Evolutionary conservation across 2,113 vertebrate species (phyloP), one percentile per base, ranked within the genome.

Genomic region (Sinocyclocheilus anophthalmus): DNA sequence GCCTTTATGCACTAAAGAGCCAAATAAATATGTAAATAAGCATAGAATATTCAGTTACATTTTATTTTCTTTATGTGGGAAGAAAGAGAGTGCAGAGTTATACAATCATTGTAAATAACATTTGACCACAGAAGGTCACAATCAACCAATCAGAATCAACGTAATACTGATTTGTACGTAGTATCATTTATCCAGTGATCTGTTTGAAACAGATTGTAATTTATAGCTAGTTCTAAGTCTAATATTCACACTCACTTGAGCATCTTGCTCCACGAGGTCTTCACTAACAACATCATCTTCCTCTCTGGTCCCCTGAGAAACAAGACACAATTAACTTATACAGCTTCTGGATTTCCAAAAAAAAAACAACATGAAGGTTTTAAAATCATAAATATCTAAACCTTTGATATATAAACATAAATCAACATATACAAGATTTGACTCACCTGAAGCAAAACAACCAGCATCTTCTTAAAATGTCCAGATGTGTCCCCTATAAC

Each of bases 381-480:
- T 20, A 9, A 65, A 24, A 26, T 9, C 10, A 33, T 61, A 16
- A 4, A 24, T 33, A 3, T 37, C 16, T 57, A 42, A 57, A 33
- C 16, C 1, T 80, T 63, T 63, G 12, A 16, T 10, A 18, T 42
- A 42, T 24, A 24, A 42, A 16, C 22, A 85, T 55, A 76, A 30
- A 70, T 61, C 14, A 0, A 7, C 77, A 83, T 39, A 81, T 26
- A 82, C 86, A 30, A 12, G 0, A 1, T 45, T 18, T 4, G 83
- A 92, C 92, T 78, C 10, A 98, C 98, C 97, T 99, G 97, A 61
- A 99, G 94, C 89, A 99, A 93, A 90, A 98, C 98, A 12, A 99
- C 75, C 0, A 99, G 94, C 98, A 99, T 99, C 95, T 99, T 99
- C 93, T 97, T 97, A 92, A 99, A 99, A 89, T 99, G 98, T 72